phyloP scores from a whole-genome alignment of 2,888 invertebrate species.

The Pachycephus smyrnensis region DNA sequence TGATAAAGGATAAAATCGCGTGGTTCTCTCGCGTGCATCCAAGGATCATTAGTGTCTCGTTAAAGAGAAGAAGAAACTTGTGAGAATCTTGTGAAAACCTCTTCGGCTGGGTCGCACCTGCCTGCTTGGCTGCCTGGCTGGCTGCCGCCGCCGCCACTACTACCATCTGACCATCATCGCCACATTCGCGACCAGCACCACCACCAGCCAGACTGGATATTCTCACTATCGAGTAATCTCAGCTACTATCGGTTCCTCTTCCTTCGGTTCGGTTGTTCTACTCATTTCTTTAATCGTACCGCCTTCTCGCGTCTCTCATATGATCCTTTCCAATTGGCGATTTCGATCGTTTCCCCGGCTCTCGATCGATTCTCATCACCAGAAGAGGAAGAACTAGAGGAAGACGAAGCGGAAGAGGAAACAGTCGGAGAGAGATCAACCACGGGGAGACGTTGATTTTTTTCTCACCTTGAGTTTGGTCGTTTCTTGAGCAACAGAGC shows the following conservation, averaged over 20 bases:
- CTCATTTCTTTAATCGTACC: background rate
- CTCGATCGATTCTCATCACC: background rate
- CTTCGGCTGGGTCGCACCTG: slow-evolving; percentile 1
- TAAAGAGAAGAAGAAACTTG: background rate
- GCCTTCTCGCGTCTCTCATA: background rate
- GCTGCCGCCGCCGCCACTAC: background rate
- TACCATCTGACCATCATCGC: background rate
- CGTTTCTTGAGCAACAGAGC: slow-evolving; percentile 41
- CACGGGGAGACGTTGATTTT: background rate
- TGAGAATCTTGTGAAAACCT: background rate
- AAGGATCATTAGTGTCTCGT: background rate
- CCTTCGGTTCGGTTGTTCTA: background rate
- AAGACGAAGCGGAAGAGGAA: background rate
- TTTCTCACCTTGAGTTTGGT: slow-evolving; percentile 2
- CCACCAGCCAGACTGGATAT: background rate
- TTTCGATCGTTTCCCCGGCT: background rate
- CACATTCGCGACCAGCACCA: background rate
- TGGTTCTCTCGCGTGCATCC: slow-evolving; percentile 22
- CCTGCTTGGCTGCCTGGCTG: slow-evolving; percentile 3
- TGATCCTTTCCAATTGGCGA: background rate
- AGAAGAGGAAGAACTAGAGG: background rate
- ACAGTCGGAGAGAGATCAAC: background rate
- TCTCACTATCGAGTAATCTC: background rate
- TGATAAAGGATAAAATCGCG: slow-evolving; percentile 12
- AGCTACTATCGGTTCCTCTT: background rate